These are phyloP conservation scores for Phengaris alcon DNA, from an alignment of 2,888 invertebrate genomes.

Conservation along the genomic window DNA sequence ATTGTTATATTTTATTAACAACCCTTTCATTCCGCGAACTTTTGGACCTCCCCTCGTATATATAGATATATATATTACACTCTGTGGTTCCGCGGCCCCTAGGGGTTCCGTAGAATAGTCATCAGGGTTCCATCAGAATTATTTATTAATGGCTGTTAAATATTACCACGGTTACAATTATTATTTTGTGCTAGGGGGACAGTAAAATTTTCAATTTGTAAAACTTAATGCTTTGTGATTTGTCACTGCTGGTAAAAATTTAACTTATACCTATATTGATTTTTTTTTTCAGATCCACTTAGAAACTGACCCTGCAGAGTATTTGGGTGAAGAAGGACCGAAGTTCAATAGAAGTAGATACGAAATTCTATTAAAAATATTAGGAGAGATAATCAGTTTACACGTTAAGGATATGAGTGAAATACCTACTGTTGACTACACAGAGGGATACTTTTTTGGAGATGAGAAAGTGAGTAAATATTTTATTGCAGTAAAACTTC, in stretches of 20 bases:
- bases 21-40: too few species aligned
- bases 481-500: background rate
- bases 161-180: too few species aligned
- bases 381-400: constrained; percentile 84
- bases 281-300: constrained; percentile 83
- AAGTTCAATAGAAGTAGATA: constrained; percentile 83
- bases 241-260: background rate
- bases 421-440: constrained; percentile 66
- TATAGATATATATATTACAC: too few species aligned
- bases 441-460: constrained; percentile 87
- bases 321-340: constrained; percentile 65
- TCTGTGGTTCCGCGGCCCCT: too few species aligned
- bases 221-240: background rate
- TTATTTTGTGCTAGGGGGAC: too few species aligned
- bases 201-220: too few species aligned
- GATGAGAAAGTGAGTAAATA: constrained; percentile 84
- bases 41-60: too few species aligned
- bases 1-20: too few species aligned
- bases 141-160: too few species aligned
- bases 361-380: constrained; percentile 87
- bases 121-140: too few species aligned
- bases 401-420: constrained; percentile 73
- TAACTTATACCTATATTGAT: background rate
- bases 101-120: too few species aligned
- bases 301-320: constrained; percentile 85